Evolutionary conservation across 1,140 invertebrate species (phyloP).

Genomic region (Aculops lycopersici): DNA sequence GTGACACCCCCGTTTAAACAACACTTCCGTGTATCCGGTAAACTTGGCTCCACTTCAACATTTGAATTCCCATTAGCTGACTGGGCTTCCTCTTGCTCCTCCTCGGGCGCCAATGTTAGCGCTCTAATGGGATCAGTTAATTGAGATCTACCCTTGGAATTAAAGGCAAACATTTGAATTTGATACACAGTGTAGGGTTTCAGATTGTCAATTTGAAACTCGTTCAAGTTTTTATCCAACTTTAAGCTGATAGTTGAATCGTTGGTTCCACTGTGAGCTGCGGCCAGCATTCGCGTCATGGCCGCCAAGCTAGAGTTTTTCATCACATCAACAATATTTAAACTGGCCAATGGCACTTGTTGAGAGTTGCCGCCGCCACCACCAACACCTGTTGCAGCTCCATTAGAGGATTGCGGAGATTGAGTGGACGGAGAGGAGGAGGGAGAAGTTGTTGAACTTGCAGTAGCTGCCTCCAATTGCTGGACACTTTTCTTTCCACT

Average conservation of each 20-base stretch:
- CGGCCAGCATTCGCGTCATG: neutral
- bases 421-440: neutral
- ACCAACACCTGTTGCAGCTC: neutral
- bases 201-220: constrained; percentile 23
- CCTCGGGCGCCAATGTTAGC: constrained; percentile 21
- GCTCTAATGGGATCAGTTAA: constrained; percentile 32
- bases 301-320: neutral
- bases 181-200: constrained; percentile 46
- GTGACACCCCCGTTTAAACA: constrained; percentile 33
- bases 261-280: neutral
- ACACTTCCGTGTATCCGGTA: constrained; percentile 36
- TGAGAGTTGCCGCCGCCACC: too few relatives aligned
- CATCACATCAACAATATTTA: neutral
- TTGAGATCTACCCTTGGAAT: constrained; percentile 34
- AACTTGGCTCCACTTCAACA: constrained; percentile 12
- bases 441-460: neutral
- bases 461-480: too few relatives aligned
- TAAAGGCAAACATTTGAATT: constrained; percentile 31
- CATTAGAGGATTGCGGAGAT: neutral
- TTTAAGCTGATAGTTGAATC: neutral
- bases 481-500: too few relatives aligned
- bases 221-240: constrained; percentile 15
- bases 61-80: constrained; percentile 1
- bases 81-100: neutral
- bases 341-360: too few relatives aligned